Evolutionary conservation across 2,888 invertebrate species (phyloP).

Genomic region (Hermaeophaga mercurialis): DNA sequence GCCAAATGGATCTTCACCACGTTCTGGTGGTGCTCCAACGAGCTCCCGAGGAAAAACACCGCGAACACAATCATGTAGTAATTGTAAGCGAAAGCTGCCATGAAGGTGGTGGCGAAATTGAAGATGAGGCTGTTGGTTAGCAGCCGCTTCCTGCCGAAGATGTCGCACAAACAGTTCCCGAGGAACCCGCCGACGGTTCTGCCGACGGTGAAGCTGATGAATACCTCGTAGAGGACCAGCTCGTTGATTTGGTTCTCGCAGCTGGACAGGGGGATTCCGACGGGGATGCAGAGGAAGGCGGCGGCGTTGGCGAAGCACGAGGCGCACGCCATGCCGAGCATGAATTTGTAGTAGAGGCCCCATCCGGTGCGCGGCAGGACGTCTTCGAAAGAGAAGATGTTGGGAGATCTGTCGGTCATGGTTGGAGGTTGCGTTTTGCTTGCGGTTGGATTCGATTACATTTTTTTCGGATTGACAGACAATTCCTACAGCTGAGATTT

Average conservation of each 20-base stretch:
- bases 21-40: constrained; percentile 52
- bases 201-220: constrained; percentile 47
- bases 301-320: constrained; percentile 44
- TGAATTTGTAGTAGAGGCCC: constrained; percentile 52
- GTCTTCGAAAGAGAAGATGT: constrained; percentile 27
- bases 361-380: constrained; percentile 42
- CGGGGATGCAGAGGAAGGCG: constrained; percentile 45
- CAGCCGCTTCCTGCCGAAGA: constrained; percentile 53
- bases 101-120: constrained; percentile 53
- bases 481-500: too few species aligned
- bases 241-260: constrained; percentile 44
- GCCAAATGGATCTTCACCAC: constrained; percentile 54
- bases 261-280: constrained; percentile 49
- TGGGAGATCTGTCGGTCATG: background rate
- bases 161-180: constrained; percentile 52
- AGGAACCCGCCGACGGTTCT: constrained; percentile 52
- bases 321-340: constrained; percentile 46
- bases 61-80: constrained; percentile 51
- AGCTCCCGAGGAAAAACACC: constrained; percentile 51
- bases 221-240: constrained; percentile 34
- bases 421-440: too few species aligned
- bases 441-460: too few species aligned
- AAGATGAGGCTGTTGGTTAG: constrained; percentile 52
- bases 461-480: too few species aligned
- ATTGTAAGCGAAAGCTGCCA: constrained; percentile 54